Evolutionary conservation across 2,797 vertebrate species (phyloP), one percentile per base, ranked within the genome.

Genomic region (Hydrophis major): DNA sequence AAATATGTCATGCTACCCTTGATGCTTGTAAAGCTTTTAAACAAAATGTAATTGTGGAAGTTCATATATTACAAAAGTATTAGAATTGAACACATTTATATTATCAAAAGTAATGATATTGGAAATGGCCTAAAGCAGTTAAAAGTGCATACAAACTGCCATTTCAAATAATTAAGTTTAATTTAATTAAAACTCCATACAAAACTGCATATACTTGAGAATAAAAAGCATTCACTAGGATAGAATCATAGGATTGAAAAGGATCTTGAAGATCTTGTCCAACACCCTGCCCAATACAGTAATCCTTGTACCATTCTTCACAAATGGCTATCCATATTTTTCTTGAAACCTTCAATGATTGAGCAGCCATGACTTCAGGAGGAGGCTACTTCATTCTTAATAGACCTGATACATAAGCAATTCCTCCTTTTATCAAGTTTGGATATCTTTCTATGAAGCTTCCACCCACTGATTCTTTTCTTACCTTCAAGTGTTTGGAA

Each of bases 1-100:
- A 97, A 96, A 97, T 93, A 91, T 87, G 28, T 91, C 93, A 90
- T 50, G 55, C 96, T 96, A 96, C 4, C 83, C 89, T 27, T 95
- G 95, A 50, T 90, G 50, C 91, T 95, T 94, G 87, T 42, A 93
- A 94, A 93, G 92, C 88, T 91, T 90, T 95, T 55, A 78, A 95
- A 94, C 37, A 86, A 92, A 87, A 95, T 59, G 13, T 28, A 94
- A 94, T 60, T 89, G 91, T 57, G 94, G 93, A 93, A 96, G 91
- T 87, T 89, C 89, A 83, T 57, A 88, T 47, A 93, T 32, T 0
- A 28, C 87, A 89, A 91, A 69, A 25, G 55, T 69, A 89, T 78
- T 92, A 94, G 94, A 22, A 11, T 89, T 92, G 12, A 32, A 94
- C 57, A 5, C 90, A 56, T 3, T 53, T 16, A 86, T 90, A 92